Evolutionary conservation across 1,140 invertebrate genomes (phyloP).

Genomic region (Tribolium castaneum): DNA sequence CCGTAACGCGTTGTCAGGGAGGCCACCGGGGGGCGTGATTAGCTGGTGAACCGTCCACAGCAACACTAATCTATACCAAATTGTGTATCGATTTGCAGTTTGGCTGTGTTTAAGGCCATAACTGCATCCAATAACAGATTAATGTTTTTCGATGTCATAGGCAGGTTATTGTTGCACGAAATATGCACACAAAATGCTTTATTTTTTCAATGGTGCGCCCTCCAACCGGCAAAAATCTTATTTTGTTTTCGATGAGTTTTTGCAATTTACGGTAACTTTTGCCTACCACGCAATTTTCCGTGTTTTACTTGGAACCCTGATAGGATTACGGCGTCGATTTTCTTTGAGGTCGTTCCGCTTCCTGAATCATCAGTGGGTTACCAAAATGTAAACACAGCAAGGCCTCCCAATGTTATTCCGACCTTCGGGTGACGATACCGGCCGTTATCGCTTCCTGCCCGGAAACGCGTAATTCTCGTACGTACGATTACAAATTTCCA

Average conservation of each 20-base stretch:
- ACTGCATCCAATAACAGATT: background rate
- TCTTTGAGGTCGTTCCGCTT: constrained; percentile 29
- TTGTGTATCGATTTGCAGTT: constrained; percentile 36
- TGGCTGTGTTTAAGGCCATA: background rate
- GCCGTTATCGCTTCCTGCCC: constrained; percentile 29
- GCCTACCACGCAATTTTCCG: background rate
- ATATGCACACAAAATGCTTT: too few relatives aligned
- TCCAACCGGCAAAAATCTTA: background rate
- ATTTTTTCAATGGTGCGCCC: too few relatives aligned
- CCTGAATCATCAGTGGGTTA: constrained; percentile 22
- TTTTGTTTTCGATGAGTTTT: background rate
- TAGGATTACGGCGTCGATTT: constrained; percentile 1
- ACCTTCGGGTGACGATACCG: constrained; percentile 26
- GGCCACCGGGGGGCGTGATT: constrained; percentile 44
- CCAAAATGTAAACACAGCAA: constrained; percentile 36
- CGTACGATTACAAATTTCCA: constrained; percentile 11
- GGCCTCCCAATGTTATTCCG: constrained; percentile 15
- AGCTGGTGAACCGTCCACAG: constrained; percentile 47
- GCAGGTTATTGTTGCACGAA: too few relatives aligned
- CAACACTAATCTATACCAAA: constrained; percentile 46
- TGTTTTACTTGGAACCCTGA: background rate
- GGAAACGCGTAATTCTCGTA: constrained; percentile 39
- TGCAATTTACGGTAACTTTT: background rate
- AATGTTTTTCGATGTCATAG: background rate
- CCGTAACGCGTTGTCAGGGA: constrained; percentile 44